A percentile compares a stretch with the other conserved stretches of the same genome.
Conservation (phyloP, 2,888 invertebrate genomes). For the Conchocele bisecta region DNA sequence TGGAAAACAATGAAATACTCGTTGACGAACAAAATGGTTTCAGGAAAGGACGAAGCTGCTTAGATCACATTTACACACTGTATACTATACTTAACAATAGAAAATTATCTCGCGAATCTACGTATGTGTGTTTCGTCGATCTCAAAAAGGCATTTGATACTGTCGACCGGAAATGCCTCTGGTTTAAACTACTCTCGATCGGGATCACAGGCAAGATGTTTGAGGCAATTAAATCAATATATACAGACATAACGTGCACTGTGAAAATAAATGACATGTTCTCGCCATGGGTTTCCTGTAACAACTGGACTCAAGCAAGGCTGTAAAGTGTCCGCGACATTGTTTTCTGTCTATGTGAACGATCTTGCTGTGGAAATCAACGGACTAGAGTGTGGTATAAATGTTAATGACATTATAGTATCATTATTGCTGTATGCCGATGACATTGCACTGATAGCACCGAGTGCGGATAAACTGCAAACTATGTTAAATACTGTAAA, state of each 20-base stretch:
- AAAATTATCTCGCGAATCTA: not conserved
- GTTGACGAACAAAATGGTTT: constrained; percentile 9
- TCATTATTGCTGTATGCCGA: constrained; percentile 23
- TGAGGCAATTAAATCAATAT: constrained; percentile 12
- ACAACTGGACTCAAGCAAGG: constrained; percentile 22
- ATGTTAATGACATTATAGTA: not conserved
- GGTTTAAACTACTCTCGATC: constrained; percentile 6
- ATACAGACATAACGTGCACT: not conserved
- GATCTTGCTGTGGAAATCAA: constrained; percentile 22
- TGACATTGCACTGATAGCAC: constrained; percentile 19
- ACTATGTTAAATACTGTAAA: constrained; percentile 3
- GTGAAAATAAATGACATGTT: not conserved
- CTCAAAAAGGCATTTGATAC: constrained; percentile 9
- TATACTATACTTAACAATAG: not conserved
- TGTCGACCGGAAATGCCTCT: constrained; percentile 6
- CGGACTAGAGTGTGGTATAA: not conserved
- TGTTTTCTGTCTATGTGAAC: constrained; percentile 21
- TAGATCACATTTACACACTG: constrained; percentile 6
- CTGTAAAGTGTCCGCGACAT: constrained; percentile 18
- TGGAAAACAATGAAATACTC: not conserved
- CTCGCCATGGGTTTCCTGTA: constrained; percentile 6
- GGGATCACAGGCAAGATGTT: constrained; percentile 20
- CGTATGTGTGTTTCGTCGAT: constrained; percentile 6
- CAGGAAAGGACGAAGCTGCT: constrained; percentile 5
- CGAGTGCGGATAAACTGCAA: constrained; percentile 8